Base-by-base conservation (phyloP, 2,888 invertebrate genomes). In the Stomorhina lunata region DNA sequence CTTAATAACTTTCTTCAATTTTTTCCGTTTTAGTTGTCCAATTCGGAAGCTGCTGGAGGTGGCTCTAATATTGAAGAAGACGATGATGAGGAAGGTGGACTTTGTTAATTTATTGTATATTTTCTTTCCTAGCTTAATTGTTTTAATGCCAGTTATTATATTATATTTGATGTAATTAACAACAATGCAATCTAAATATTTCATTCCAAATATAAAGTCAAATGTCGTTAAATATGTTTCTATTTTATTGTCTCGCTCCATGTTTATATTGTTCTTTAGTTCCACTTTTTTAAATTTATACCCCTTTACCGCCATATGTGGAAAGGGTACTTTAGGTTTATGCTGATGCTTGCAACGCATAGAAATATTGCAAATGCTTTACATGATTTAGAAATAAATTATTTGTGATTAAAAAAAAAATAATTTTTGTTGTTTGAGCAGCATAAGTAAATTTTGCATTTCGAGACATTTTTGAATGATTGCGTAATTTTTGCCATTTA, bases 201-300 rank as follows among this genome's bases (percentile, higher is more conserved):
- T 37, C 82, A 82, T 82, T 82, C 79, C 79, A 79, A 82, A 79
- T 82, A 79, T 61, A 79, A 81, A 78, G 57, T 76, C 25, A 61
- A 75, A 71, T 63, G 37, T 65, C 53, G 81, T 82, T 82, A 79
- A 79, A 75, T 50, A 43, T 75, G 12, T 43, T 50, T 34, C 1
- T 34, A 12, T 45, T 43, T 37, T 7, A 27, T 25, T 25, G 15
- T 37, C 17, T 40, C 43, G 7, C 29, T 10, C 7, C 20, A n/a
- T n/a, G n/a, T n/a, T n/a, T n/a, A n/a, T n/a, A n/a, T n/a, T n/a
- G n/a, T n/a, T n/a, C n/a, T n/a, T n/a, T n/a, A n/a, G n/a, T n/a
- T n/a, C n/a, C n/a, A n/a, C n/a, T n/a, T n/a, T n/a, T n/a, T n/a
- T n/a, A n/a, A n/a, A n/a, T n/a, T n/a, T n/a, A n/a, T n/a, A n/a